phyloP scores from a whole-genome alignment of 2,888 invertebrate species.

The Phyto melanocephala region DNA sequence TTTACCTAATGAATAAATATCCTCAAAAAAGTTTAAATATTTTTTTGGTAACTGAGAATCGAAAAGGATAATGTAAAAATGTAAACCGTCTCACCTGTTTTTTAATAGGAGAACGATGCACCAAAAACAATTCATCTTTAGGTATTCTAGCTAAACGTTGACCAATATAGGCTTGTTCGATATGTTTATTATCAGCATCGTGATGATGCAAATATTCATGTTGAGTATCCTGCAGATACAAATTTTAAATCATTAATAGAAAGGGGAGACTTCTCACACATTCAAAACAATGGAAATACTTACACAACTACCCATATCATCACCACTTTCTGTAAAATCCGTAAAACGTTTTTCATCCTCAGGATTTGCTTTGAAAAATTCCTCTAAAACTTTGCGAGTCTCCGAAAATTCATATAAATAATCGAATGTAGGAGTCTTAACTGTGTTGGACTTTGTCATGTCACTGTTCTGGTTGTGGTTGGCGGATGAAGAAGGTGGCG shows the following conservation, averaged over 20 bases:
- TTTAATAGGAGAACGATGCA: constrained; percentile 74
- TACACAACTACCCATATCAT: constrained; percentile 76
- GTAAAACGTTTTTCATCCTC: constrained; percentile 80
- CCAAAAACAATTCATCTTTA: constrained; percentile 77
- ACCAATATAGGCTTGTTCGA: constrained; percentile 78
- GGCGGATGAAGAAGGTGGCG: constrained; percentile 24
- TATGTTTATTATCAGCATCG: constrained; percentile 72
- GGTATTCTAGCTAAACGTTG: constrained; percentile 78
- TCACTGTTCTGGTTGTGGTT: constrained; percentile 47
- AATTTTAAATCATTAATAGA: neutral
- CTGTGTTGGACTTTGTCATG: constrained; percentile 38
- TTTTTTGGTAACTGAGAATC: too few species aligned
- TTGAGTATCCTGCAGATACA: constrained; percentile 70
- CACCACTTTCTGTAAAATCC: constrained; percentile 77
- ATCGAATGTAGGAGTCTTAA: constrained; percentile 85
- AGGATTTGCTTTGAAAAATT: constrained; percentile 90
- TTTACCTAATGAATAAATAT: too few species aligned
- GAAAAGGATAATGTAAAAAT: too few species aligned
- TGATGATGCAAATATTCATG: constrained; percentile 68
- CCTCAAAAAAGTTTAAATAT: too few species aligned
- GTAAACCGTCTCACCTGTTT: constrained; percentile 71
- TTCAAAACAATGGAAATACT: constrained; percentile 47
- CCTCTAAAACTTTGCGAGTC: constrained; percentile 93
- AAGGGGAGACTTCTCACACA: neutral
- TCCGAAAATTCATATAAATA: constrained; percentile 95